These are phyloP conservation scores for Drosophila planitibia DNA, from an alignment of 2,888 invertebrate genomes.

Conservation along the genomic window DNA sequence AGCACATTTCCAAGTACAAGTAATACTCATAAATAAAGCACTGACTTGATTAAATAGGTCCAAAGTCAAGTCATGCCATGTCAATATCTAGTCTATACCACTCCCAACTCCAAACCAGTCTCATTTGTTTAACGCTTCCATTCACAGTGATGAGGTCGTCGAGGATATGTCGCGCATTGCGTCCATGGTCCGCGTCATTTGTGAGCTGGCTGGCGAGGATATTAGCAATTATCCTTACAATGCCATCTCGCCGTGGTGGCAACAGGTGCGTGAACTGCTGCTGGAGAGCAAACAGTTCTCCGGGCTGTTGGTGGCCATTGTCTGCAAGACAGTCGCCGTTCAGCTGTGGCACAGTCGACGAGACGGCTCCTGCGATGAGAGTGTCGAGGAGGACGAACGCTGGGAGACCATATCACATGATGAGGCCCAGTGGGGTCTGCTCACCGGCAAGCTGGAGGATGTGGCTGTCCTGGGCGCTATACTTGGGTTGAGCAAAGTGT, in stretches of 20 bases:
- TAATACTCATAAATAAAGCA: no score
- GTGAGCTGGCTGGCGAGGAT: slow-evolving; percentile 88
- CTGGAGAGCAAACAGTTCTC: slow-evolving; percentile 91
- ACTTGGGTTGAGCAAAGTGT: slow-evolving; percentile 86
- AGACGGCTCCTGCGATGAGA: slow-evolving; percentile 84
- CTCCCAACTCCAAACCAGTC: background rate
- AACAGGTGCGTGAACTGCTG: slow-evolving; percentile 90
- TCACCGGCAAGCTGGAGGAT: slow-evolving; percentile 96
- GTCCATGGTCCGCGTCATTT: slow-evolving; percentile 88
- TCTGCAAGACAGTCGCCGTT: slow-evolving; percentile 91
- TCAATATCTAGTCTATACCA: background rate
- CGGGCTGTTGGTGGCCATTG: slow-evolving; percentile 93
- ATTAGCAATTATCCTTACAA: slow-evolving; percentile 88
- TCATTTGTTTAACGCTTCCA: background rate
- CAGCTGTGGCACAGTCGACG: slow-evolving; percentile 71
- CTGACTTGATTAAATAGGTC: no score
- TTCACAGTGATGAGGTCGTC: slow-evolving; percentile 83
- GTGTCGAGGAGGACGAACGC: slow-evolving; percentile 86
- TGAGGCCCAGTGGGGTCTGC: slow-evolving; percentile 93
- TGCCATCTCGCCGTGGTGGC: slow-evolving; percentile 93
- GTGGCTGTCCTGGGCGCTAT: slow-evolving; percentile 90
- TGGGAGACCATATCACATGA: slow-evolving; percentile 95
- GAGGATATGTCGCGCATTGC: slow-evolving; percentile 90
- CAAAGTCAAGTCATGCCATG: no score
- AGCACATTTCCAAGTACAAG: no score